Percentiles rank a stretch among this genome's conserved stretches.
Evolutionary conservation across 2,797 vertebrate species (phyloP).

Genomic region (Ataeniobius toweri): DNA sequence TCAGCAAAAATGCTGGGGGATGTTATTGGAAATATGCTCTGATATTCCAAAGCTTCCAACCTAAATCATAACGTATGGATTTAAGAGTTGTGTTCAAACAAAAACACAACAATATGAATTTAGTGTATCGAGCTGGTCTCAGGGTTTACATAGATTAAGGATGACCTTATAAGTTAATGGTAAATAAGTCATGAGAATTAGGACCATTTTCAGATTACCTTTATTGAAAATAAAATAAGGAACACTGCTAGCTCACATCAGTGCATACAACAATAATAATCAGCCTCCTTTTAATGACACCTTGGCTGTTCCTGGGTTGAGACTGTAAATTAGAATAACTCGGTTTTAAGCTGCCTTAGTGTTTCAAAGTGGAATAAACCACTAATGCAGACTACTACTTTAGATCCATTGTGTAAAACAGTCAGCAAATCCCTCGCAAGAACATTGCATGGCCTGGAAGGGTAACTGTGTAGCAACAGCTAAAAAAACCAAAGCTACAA

Average conservation of each 20-base stretch:
- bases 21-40: not conserved
- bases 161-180: not conserved
- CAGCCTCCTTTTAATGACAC: too few relatives aligned
- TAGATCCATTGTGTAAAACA: not conserved
- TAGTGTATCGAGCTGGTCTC: not conserved
- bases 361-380: not conserved
- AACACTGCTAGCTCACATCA: not conserved
- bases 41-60: not conserved
- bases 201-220: not conserved
- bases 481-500: slow-evolving; percentile 1
- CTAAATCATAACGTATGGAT: not conserved
- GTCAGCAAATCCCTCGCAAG: fast-evolving
- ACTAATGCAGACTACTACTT: not conserved
- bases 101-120: not conserved
- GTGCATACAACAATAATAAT: too few relatives aligned
- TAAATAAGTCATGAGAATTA: not conserved
- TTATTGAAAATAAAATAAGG: not conserved
- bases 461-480: not conserved
- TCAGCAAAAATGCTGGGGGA: not conserved
- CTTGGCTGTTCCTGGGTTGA: not conserved
- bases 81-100: not conserved
- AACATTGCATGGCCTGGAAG: not conserved
- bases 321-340: not conserved
- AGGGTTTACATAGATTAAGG: not conserved
- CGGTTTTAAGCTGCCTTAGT: not conserved